These are phyloP conservation scores for Papilio aristodemus DNA, from an alignment of 1,140 invertebrate species.

Conservation along the genomic window DNA sequence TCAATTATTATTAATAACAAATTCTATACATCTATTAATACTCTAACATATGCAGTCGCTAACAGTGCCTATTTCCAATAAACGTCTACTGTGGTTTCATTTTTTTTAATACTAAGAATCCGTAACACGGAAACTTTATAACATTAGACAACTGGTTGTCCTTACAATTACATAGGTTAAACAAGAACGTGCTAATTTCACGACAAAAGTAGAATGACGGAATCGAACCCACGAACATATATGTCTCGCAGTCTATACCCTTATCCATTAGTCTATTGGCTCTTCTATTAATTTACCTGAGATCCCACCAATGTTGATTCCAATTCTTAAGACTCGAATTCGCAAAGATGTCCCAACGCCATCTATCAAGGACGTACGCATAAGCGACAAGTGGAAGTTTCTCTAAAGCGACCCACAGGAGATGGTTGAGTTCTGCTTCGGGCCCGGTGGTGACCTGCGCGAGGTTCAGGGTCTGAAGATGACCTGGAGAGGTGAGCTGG, in stretches of 20 bases:
- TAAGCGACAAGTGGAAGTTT: slow-evolving; percentile 84
- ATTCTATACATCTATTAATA: background rate
- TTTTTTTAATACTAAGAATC: slow-evolving; percentile 10
- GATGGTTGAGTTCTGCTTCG: slow-evolving; percentile 81
- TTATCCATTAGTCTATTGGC: too few relatives aligned
- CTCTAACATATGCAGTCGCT: background rate
- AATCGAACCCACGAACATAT: too few relatives aligned
- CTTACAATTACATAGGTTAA: background rate
- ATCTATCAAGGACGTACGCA: slow-evolving; percentile 81
- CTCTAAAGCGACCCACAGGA: slow-evolving; percentile 83
- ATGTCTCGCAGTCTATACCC: too few relatives aligned
- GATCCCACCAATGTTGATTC: slow-evolving; percentile 84
- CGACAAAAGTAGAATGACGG: too few relatives aligned
- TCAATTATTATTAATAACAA: too few relatives aligned
- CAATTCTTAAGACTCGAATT: slow-evolving; percentile 75
- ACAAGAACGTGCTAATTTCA: too few relatives aligned
- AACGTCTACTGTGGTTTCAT: background rate
- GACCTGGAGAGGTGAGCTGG: slow-evolving; percentile 81
- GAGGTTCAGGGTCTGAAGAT: slow-evolving; percentile 79
- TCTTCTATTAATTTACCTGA: slow-evolving; percentile 57
- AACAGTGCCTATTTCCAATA: background rate
- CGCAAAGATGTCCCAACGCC: slow-evolving; percentile 83
- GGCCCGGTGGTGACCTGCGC: slow-evolving; percentile 58
- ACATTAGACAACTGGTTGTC: background rate
- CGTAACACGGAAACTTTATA: background rate